phyloP scores from a whole-genome alignment of 92 coral and sea anemone species.

The Umimayanthus chanpuru region DNA sequence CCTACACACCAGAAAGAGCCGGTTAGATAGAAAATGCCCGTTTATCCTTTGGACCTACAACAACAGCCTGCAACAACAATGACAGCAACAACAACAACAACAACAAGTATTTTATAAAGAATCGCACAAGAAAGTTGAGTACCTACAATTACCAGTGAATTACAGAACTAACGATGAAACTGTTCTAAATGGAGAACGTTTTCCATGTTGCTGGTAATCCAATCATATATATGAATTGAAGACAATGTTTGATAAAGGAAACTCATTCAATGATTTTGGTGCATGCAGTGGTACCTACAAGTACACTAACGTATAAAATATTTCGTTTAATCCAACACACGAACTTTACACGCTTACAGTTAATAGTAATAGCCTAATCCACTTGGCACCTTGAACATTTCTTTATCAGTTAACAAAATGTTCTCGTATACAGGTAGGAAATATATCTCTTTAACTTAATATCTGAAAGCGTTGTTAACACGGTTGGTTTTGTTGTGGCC shows the following conservation, averaged over 20 bases:
- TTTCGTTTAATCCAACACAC: neutral
- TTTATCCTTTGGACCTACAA: neutral
- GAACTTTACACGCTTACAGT: neutral
- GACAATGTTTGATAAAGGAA: no score
- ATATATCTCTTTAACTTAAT: neutral
- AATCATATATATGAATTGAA: no score
- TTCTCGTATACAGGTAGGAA: neutral
- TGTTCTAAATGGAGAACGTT: neutral
- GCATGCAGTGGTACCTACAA: neutral
- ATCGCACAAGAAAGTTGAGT: no score
- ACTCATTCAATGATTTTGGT: neutral
- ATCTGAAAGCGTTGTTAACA: neutral
- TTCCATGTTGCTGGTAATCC: neutral
- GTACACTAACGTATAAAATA: neutral
- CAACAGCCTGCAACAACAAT: neutral
- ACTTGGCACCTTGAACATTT: neutral
- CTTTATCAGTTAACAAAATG: neutral
- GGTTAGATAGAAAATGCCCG: conserved; percentile 26
- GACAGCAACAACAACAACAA: no score
- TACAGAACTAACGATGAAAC: neutral
- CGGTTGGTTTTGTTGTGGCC: neutral
- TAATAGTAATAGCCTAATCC: neutral
- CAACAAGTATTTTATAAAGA: neutral
- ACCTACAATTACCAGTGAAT: neutral
- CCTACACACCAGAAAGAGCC: conserved; percentile 50